phyloP scores from a whole-genome alignment of 2,888 invertebrate genomes.

The Dascillus cervinus region DNA sequence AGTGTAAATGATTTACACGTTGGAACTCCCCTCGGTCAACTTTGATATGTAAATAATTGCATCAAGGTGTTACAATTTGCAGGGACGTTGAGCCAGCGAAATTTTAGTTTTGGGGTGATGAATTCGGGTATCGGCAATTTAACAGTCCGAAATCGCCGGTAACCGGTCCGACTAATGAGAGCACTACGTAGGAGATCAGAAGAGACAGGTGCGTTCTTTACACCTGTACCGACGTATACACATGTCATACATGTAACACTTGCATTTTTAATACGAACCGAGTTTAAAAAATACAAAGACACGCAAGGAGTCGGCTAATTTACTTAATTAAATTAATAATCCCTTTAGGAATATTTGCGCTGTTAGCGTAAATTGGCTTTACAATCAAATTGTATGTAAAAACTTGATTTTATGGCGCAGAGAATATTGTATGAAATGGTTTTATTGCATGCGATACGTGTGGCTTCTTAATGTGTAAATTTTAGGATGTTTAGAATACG shows the following conservation, averaged over 20 bases:
- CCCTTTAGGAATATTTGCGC: neutral
- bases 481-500: no score
- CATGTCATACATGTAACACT: slow-evolving; percentile 23
- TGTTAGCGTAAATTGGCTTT: neutral
- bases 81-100: no score
- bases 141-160: slow-evolving; percentile 7
- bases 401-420: neutral
- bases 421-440: neutral
- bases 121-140: slow-evolving; percentile 8
- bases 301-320: slow-evolving; percentile 6
- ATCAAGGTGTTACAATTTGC: no score
- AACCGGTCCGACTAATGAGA: slow-evolving; percentile 13
- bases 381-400: neutral
- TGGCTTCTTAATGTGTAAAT: no score
- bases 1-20: no score
- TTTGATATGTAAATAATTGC: no score
- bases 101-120: no score
- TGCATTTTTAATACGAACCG: neutral
- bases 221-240: slow-evolving; percentile 31
- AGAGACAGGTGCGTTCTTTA: slow-evolving; percentile 27
- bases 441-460: no score
- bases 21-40: no score
- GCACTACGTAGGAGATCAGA: slow-evolving; percentile 13
- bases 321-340: slow-evolving; percentile 8
- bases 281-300: slow-evolving; percentile 4